A percentile compares a stretch with the other conserved stretches of the same genome.
phyloP scores from a whole-genome alignment of 2,888 invertebrate genomes.

The Atrina japonica region DNA sequence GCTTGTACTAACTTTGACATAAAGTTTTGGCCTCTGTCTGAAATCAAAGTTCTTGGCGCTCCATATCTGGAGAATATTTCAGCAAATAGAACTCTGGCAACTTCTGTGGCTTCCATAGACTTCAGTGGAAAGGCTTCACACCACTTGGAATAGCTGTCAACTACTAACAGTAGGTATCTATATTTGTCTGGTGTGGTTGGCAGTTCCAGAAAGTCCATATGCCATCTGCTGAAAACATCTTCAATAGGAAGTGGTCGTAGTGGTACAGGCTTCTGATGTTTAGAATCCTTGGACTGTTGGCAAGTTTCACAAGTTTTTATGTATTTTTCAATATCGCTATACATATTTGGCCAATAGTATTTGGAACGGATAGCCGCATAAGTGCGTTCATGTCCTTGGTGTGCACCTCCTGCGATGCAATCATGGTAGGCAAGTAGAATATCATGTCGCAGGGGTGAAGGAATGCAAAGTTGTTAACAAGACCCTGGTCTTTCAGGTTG shows the following conservation, averaged over 20 bases:
- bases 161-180: conserved; percentile 46
- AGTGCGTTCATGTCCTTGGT: conserved; percentile 54
- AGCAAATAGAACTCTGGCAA: neutral
- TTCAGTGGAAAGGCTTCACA: conserved; percentile 24
- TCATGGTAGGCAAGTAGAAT: conserved; percentile 3
- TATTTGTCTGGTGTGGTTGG: conserved; percentile 44
- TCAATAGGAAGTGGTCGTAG: conserved; percentile 35
- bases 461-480: neutral
- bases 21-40: no score
- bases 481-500: neutral
- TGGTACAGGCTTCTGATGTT: conserved; percentile 37
- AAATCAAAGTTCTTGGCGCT: no score
- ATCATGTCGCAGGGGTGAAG: neutral
- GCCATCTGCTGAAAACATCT: conserved; percentile 37
- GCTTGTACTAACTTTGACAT: no score
- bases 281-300: conserved; percentile 38
- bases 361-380: conserved; percentile 42
- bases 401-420: conserved; percentile 39
- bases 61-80: neutral
- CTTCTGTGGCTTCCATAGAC: neutral
- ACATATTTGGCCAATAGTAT: conserved; percentile 58
- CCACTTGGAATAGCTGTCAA: conserved; percentile 50
- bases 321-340: conserved; percentile 38
- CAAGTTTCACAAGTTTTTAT: conserved; percentile 44
- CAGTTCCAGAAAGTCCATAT: conserved; percentile 50